phyloP scores from a whole-genome alignment of 1,140 invertebrate genomes.

The Trachymyrmex septentrionalis region DNA sequence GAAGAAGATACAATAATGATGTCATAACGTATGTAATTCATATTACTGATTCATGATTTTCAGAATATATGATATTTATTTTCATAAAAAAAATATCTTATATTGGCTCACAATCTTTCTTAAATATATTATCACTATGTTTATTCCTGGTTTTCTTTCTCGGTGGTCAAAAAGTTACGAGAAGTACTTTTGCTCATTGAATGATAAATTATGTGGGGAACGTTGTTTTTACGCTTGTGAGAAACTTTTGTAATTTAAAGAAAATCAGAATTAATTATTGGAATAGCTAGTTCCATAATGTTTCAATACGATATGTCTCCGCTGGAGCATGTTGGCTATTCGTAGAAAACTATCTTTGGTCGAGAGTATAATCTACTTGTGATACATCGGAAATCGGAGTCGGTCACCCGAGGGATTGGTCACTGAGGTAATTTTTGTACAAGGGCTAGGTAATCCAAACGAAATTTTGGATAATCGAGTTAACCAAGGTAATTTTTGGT shows the following conservation, averaged over 20 bases:
- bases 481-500: no score
- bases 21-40: no score
- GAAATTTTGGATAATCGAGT: no score
- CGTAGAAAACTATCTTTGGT: constrained; percentile 78
- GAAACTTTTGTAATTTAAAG: neutral
- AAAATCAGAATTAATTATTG: neutral
- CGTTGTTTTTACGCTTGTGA: neutral
- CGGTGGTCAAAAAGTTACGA: neutral
- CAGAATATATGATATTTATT: no score
- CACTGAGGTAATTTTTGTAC: no score
- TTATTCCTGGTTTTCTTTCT: neutral
- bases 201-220: neutral
- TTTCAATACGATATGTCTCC: neutral
- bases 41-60: no score
- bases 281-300: neutral
- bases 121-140: neutral
- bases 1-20: no score
- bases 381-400: constrained; percentile 58
- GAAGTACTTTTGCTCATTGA: neutral
- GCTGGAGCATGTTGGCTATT: constrained; percentile 43
- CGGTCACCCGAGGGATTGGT: neutral
- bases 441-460: no score
- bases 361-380: constrained; percentile 78
- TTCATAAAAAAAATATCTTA: no score
- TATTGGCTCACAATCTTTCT: neutral